Conservation (phyloP, 2,888 invertebrate genomes). For the Pristionchus arcanus region DNA sequence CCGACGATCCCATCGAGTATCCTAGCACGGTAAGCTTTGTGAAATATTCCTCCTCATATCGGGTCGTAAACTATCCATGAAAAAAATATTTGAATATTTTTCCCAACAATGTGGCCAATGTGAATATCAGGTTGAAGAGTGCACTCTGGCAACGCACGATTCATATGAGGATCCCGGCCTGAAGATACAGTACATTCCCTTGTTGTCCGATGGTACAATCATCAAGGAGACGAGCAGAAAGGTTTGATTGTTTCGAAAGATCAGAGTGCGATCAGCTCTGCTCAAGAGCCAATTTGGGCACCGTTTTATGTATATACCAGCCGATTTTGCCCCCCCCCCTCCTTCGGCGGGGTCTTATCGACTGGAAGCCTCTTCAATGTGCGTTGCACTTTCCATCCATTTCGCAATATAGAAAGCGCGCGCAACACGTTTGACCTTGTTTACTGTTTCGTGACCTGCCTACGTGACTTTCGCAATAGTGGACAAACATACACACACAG, state of each 20-base stretch:
- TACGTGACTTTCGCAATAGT: no score
- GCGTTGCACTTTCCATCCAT: no score
- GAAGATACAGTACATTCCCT: slow-evolving; percentile 62
- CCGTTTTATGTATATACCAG: no score
- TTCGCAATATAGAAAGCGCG: no score
- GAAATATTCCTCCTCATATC: slow-evolving; percentile 31
- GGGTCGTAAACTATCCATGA: slow-evolving; percentile 57
- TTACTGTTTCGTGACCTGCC: no score
- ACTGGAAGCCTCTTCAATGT: no score
- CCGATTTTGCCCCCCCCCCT: no score
- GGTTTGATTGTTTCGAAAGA: neutral
- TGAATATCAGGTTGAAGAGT: slow-evolving; percentile 65
- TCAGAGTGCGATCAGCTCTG: neutral
- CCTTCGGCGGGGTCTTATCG: no score
- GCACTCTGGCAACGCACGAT: slow-evolving; percentile 61
- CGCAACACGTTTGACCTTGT: no score
- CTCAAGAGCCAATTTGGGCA: neutral
- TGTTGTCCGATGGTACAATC: slow-evolving; percentile 55
- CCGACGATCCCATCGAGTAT: slow-evolving; percentile 53
- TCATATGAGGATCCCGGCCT: slow-evolving; percentile 66
- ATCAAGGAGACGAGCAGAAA: neutral
- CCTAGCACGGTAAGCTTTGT: slow-evolving; percentile 28
- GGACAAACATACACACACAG: no score
- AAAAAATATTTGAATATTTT: no score
- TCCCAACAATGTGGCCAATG: neutral